Evolutionary conservation across 1,140 invertebrate genomes (phyloP).

Genomic region (Drosophila mauritiana): DNA sequence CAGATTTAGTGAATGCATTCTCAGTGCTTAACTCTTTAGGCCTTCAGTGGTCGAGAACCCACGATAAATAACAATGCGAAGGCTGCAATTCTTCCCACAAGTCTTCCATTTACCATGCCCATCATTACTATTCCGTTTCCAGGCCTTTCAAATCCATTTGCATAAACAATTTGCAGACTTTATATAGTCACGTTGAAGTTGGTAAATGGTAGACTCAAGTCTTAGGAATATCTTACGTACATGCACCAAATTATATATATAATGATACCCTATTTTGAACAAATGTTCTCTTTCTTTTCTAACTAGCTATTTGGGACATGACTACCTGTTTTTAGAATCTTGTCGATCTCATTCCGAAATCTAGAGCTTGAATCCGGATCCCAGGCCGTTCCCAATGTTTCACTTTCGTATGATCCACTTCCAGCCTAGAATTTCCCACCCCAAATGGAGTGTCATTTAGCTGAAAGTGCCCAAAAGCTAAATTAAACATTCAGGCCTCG

Average conservation of each 20-base stretch:
- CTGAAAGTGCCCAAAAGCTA: slow-evolving; percentile 9
- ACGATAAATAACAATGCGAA: slow-evolving; percentile 2
- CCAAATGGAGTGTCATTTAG: slow-evolving; percentile 5
- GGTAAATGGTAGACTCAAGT: background rate
- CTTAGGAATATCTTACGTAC: background rate
- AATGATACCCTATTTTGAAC: background rate
- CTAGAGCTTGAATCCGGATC: slow-evolving; percentile 9
- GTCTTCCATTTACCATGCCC: background rate
- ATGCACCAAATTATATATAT: background rate
- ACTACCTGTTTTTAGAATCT: background rate
- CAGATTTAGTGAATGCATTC: background rate
- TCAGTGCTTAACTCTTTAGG: background rate
- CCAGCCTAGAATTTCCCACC: background rate
- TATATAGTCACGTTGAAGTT: background rate
- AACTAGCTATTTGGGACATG: background rate
- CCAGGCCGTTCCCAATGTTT: background rate
- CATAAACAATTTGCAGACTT: background rate
- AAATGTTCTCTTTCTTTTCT: background rate
- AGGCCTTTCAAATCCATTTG: slow-evolving; percentile 7
- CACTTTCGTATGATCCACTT: slow-evolving; percentile 9
- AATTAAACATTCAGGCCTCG: slow-evolving; percentile 31
- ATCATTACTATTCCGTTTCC: slow-evolving; percentile 1
- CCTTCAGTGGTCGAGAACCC: background rate
- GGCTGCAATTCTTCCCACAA: background rate
- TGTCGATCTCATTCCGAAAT: background rate